A percentile compares a stretch with the other conserved stretches of the same genome.
Evolutionary conservation across 2,113 vertebrate genomes (phyloP).

Genomic region (Aptenodytes forsteri): DNA sequence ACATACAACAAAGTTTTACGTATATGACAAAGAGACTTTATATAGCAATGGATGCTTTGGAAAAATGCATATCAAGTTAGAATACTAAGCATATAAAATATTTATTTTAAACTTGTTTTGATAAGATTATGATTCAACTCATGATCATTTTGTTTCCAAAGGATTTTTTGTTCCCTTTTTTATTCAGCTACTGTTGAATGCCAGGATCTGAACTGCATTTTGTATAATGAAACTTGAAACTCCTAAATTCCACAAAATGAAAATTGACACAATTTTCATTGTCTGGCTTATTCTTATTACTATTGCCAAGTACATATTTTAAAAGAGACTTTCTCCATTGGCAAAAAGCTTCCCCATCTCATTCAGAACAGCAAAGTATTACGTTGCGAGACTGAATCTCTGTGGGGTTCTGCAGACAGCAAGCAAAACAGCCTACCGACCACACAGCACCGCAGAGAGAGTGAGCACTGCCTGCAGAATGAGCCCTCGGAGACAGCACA

Average conservation of each 20-base stretch:
- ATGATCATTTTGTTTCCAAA: background rate
- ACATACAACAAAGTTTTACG: background rate
- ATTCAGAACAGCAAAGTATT: background rate
- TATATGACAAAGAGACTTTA: background rate
- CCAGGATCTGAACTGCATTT: background rate
- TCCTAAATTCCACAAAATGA: background rate
- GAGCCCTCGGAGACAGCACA: accelerated
- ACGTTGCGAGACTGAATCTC: background rate
- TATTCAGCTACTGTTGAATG: background rate
- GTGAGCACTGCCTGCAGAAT: accelerated
- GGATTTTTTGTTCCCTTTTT: background rate
- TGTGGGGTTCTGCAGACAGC: background rate
- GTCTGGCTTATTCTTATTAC: background rate
- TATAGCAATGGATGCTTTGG: background rate
- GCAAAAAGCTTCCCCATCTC: background rate
- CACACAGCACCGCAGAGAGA: background rate
- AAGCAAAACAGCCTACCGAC: background rate
- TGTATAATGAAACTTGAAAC: background rate
- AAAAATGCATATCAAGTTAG: background rate
- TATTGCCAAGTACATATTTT: background rate
- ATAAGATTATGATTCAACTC: background rate
- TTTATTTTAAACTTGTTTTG: background rate
- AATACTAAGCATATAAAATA: background rate
- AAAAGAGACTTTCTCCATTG: background rate
- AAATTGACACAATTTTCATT: background rate